Base-by-base conservation (phyloP, 2,113 vertebrate species). In the Cephalophus harveyi region DNA sequence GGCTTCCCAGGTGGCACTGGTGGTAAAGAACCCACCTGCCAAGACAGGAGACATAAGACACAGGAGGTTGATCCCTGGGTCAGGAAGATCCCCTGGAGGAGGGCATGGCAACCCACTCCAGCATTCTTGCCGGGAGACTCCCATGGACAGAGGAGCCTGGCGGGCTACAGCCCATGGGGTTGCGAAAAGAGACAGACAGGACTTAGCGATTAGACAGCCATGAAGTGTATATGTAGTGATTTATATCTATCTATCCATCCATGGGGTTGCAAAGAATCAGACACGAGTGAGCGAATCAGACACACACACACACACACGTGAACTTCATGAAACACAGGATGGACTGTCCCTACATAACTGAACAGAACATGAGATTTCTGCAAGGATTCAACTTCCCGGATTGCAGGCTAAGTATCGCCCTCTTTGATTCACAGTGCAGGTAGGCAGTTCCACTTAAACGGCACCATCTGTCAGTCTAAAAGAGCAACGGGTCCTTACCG, bases 201-300 rank as follows among this genome's bases (percentile, higher is more conserved):
- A 71, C 67, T 40, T 11, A 12, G n/a, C 2, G 1, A 12, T 40
- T 71, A 71, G 19, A 36, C n/a, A 71, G 5, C 67, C 67, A 23
- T 12, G n/a, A 71, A 23, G 2, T 23, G n/a, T 21, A 74, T 3
- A 40, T 11, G 23, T 1, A 40, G 67, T 2, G 1, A 74, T 40
- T 40, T 21, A 10, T 23, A 21, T 36, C 67, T 23, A 71, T 19
- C 4, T 11, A 11, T 55, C 2, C 23, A 25, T 57, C 33, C 33
- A n/a, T 1, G 2, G 64, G 4, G 16, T 19, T 33, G 33, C 33
- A 67, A 67, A 67, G 33, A 67, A 67, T 12, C 19, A 19, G 67
- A 71, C 67, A 71, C 0, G 19, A 23, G 17, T 36, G 10, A 71
- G 64, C 3, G 0, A 6, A 13, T 7, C 57, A 27, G 6, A 16